Percentiles rank a stretch among this genome's conserved stretches.
These are phyloP conservation scores for honey bee (Apis mellifera) DNA, from an alignment of 1,140 invertebrate genomes.

Conservation along the genomic window Amel_HAv3.1 CM009938.2:3725501-3726000, in stretches of 20 bases:
- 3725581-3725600: background rate
- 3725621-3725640: background rate
- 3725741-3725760: background rate
- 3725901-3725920: conserved; percentile 43
- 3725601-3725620: background rate
- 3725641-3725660: conserved; percentile 17
- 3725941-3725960: background rate
- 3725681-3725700: conserved; percentile 41
- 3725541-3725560: background rate
- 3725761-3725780: background rate
- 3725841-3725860: background rate
- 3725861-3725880: conserved; percentile 1
- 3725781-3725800: background rate
- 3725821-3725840: background rate
- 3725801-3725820: background rate
- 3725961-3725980: background rate
- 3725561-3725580: background rate
- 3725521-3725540: background rate
- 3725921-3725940: conserved; percentile 39
- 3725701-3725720: background rate
- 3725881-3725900: background rate
- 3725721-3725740: background rate
- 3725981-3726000: background rate
- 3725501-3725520: background rate
- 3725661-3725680: conserved; percentile 29